Base-by-base conservation (phyloP, 2,888 invertebrate species). In the Heteromyza rotundicornis region DNA sequence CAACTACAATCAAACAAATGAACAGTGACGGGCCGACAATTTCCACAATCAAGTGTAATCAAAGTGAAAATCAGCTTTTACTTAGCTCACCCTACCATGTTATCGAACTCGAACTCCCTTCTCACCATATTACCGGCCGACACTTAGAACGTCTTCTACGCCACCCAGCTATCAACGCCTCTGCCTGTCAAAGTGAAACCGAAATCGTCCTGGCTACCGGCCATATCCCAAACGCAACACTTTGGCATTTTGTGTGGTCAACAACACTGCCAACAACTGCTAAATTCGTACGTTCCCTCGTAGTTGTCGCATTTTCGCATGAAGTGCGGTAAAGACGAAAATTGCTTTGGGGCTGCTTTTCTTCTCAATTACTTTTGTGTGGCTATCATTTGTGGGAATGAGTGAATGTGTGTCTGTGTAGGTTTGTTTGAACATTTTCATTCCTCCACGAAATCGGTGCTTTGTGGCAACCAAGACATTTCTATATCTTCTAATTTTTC, bases 41-140 rank as follows among this genome's bases (percentile, higher is more conserved):
- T 60, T 40, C 22, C 44, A 50, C 56, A 60, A 56, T 56, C 59
- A 44, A 60, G 54, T 60, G 59, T 49, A 60, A 60, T 54, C 54
- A 60, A 32, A 60, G 27, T 35, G 22, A 54, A 60, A 36, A 47
- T 54, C 47, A 19, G 14, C 23, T 36, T 5, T 54, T 3, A n/a
- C n/a, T n/a, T n/a, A n/a, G n/a, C n/a, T n/a, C n/a, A n/a, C n/a
- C n/a, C n/a, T n/a, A n/a, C n/a, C n/a, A n/a, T n/a, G n/a, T n/a
- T n/a, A n/a, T n/a, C n/a, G n/a, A n/a, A n/a, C n/a, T n/a, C n/a
- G n/a, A n/a, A n/a, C n/a, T n/a, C 36, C 19, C 16, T 10, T 22
- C 24, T 8, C 44, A 49, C 40, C 40, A 23, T n/a, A n/a, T n/a
- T n/a, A n/a, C n/a, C n/a, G n/a, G n/a, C n/a, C n/a, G n/a, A n/a